Percentiles rank a stretch among this genome's conserved stretches.
Evolutionary conservation across 2,113 vertebrate species (phyloP).

Genomic region (Mus spicilegus): DNA sequence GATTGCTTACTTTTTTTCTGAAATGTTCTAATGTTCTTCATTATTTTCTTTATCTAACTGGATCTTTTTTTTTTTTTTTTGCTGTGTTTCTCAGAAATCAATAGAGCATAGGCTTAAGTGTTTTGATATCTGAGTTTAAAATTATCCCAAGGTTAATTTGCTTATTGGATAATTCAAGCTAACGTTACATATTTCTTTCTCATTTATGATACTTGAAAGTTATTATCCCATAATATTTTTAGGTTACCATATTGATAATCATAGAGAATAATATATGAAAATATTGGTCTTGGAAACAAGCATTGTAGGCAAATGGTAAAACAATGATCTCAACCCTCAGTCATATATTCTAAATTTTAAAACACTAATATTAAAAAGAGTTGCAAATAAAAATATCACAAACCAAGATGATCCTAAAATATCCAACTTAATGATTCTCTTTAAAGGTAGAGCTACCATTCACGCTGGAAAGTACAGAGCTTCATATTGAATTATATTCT

Average conservation of each 20-base stretch:
- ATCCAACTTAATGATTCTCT: not conserved
- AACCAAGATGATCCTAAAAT: not conserved
- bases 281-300: not conserved
- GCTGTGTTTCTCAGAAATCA: not conserved
- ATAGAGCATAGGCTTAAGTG: not conserved
- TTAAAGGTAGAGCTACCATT: not conserved
- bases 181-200: not conserved
- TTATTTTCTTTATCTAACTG: not conserved
- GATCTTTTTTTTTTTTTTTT: not conserved
- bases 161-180: not conserved
- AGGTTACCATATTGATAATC: not conserved
- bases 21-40: not conserved
- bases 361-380: not conserved
- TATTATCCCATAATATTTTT: not conserved
- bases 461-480: not conserved
- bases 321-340: not conserved
- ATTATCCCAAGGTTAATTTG: not conserved
- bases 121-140: not conserved
- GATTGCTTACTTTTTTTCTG: not conserved
- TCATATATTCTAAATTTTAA: not conserved
- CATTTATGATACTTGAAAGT: not conserved
- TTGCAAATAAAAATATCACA: not conserved
- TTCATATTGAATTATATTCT: not conserved
- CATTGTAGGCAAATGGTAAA: not conserved
- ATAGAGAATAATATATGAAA: not conserved